These are phyloP conservation scores for Ctenomys sociabilis DNA, from an alignment of 2,113 vertebrate genomes.

Conservation along the genomic window DNA sequence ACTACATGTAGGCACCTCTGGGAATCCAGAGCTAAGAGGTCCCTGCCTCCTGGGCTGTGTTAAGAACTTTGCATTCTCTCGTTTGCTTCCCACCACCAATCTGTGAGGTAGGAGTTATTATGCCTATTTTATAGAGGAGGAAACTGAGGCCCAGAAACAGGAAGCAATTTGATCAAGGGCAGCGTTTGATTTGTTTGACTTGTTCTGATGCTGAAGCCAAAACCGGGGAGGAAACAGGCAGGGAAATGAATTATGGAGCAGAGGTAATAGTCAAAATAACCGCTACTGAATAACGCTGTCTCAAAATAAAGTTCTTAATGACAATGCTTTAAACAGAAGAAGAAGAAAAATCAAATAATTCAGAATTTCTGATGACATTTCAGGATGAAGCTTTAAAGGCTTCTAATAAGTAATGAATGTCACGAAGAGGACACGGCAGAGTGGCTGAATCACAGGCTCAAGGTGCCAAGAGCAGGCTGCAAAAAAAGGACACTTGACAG, in stretches of 20 bases:
- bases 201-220: neutral
- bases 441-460: conserved; percentile 36
- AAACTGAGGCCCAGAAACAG: neutral
- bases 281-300: neutral
- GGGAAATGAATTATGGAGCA: neutral
- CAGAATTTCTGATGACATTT: conserved; percentile 29
- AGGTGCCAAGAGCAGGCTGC: conserved; percentile 37
- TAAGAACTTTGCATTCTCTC: neutral
- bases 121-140: neutral
- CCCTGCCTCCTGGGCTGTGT: neutral
- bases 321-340: conserved; percentile 44
- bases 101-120: neutral
- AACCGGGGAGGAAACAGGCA: neutral
- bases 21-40: neutral
- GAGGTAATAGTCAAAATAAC: neutral
- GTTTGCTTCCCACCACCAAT: neutral
- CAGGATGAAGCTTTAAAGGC: conserved; percentile 25
- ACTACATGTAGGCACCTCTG: neutral
- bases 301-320: conserved; percentile 36
- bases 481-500: conserved; percentile 67
- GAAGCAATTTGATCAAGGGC: neutral
- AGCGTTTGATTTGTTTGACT: neutral
- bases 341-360: conserved; percentile 60
- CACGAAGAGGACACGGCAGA: conserved; percentile 47
- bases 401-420: conserved; percentile 50